Percentiles rank a stretch among this genome's conserved stretches.
Evolutionary conservation across 2,797 vertebrate species (phyloP).

Genomic region (Typhlichthys eigenmanni): DNA sequence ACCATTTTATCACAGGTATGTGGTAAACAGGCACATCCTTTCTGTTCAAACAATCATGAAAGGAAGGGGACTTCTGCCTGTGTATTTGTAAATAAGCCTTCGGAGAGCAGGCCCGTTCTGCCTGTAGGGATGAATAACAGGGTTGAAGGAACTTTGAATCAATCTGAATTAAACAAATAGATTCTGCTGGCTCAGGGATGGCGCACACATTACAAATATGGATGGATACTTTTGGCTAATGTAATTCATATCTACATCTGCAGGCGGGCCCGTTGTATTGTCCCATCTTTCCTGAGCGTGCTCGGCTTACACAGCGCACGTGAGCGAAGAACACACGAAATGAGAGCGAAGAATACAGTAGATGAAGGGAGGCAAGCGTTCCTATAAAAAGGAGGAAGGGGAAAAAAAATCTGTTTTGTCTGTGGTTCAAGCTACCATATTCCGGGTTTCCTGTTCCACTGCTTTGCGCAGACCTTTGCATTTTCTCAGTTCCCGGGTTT

Average conservation of each 20-base stretch:
- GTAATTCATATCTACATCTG: conserved; percentile 49
- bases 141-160: conserved; percentile 19
- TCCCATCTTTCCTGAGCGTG: conserved; percentile 57
- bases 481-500: conserved; percentile 67
- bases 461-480: conserved; percentile 66
- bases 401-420: conserved; percentile 30
- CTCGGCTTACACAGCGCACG: conserved; percentile 56
- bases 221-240: conserved; percentile 27
- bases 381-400: conserved; percentile 24
- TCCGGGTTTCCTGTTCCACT: conserved; percentile 72
- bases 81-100: conserved; percentile 22
- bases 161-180: conserved; percentile 33
- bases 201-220: conserved; percentile 39
- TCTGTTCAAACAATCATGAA: conserved; percentile 28
- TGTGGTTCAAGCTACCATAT: conserved; percentile 52
- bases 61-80: conserved; percentile 4
- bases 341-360: conserved; percentile 7
- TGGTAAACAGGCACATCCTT: not conserved
- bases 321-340: conserved; percentile 25
- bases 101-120: conserved; percentile 16
- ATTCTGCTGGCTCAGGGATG: conserved; percentile 29
- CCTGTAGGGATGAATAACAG: conserved; percentile 18
- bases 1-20: conserved; percentile 6
- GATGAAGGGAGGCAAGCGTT: conserved; percentile 21
- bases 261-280: conserved; percentile 56